phyloP scores from a whole-genome alignment of 2,113 vertebrate species.

The Cnemophilus loriae region DNA sequence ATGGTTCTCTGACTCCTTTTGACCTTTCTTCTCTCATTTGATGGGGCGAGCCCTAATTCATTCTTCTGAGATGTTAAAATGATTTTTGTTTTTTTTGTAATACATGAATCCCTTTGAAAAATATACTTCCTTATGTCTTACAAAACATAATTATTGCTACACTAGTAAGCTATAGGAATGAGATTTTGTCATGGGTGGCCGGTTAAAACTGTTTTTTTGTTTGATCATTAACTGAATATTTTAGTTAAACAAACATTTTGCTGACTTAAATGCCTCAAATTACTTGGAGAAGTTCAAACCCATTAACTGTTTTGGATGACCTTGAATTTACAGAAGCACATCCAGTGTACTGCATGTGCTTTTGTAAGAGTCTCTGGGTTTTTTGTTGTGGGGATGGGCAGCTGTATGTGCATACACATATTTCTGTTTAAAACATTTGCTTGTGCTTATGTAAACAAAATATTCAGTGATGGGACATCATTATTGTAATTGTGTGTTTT shows the following conservation, averaged over 20 bases:
- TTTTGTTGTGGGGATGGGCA: not conserved
- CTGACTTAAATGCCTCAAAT: not conserved
- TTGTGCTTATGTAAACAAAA: not conserved
- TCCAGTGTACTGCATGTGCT: not conserved
- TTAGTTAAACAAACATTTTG: not conserved
- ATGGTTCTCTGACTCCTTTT: not conserved
- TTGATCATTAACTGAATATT: slow-evolving; percentile 3
- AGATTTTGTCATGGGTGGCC: not conserved
- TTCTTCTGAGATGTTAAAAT: not conserved
- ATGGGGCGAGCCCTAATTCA: not conserved
- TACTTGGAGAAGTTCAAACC: not conserved
- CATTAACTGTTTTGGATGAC: not conserved
- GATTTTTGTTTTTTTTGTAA: not conserved
- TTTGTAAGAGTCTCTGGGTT: not conserved
- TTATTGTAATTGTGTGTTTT: not conserved
- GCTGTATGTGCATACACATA: not conserved
- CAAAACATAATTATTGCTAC: not conserved
- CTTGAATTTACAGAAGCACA: not conserved
- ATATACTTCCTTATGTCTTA: not conserved
- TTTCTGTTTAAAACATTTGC: not conserved
- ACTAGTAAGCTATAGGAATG: not conserved
- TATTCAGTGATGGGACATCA: not conserved
- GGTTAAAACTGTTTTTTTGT: not conserved
- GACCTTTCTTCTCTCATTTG: not conserved
- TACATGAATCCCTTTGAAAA: not conserved